These are phyloP conservation scores for Speoplatyrhinus poulsoni DNA, from an alignment of 2,113 vertebrate species.

Conservation along the genomic window DNA sequence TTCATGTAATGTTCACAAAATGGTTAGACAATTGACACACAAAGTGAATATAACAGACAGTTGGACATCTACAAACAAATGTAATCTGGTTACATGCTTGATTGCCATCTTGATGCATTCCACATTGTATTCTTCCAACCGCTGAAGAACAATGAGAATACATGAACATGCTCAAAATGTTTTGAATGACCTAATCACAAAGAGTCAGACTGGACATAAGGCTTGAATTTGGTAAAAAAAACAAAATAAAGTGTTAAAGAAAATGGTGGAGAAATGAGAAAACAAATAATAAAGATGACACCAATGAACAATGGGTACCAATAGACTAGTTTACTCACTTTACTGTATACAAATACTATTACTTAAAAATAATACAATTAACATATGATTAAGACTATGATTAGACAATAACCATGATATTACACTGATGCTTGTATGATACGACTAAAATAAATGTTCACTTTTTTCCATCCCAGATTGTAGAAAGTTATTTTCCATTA, in stretches of 20 bases:
- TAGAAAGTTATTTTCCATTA: too few species aligned
- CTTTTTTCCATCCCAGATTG: too few species aligned
- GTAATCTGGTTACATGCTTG: conserved; percentile 65
- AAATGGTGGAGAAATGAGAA: neutral
- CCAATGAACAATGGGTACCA: too few species aligned
- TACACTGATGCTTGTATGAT: too few species aligned
- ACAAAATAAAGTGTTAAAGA: conserved; percentile 16
- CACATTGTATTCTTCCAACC: conserved; percentile 62
- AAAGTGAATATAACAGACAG: conserved; percentile 60
- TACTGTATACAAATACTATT: too few species aligned
- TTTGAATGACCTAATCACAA: conserved; percentile 44
- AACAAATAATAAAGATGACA: too few species aligned
- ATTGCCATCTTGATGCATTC: conserved; percentile 59
- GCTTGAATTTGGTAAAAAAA: conserved; percentile 31
- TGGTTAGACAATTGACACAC: conserved; percentile 52
- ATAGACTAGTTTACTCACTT: too few species aligned
- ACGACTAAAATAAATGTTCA: neutral
- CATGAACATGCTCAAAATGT: conserved; percentile 68
- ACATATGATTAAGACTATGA: too few species aligned
- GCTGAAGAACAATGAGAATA: conserved; percentile 55
- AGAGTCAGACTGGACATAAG: conserved; percentile 46
- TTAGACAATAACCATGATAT: too few species aligned
- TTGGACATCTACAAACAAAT: conserved; percentile 61
- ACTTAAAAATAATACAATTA: conserved; percentile 1
- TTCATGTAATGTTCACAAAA: conserved; percentile 51